Evolutionary conservation across 2,797 vertebrate species (phyloP).

Genomic region (Silurus lanzhouensis): DNA sequence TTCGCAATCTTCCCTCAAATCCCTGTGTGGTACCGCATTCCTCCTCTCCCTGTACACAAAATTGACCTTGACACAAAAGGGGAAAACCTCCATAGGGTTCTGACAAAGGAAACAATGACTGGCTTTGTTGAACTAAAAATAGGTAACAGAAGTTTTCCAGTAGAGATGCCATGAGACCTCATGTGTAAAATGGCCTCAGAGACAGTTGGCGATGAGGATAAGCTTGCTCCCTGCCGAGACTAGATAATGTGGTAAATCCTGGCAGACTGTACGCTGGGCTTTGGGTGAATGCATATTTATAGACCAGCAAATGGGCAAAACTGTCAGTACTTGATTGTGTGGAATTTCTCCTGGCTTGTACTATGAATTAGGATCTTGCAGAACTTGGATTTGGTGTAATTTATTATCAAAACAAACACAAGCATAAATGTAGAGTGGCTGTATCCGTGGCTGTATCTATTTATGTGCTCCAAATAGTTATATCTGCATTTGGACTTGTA

Average conservation of each 20-base stretch:
- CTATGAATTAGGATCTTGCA: background rate
- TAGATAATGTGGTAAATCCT: constrained; percentile 26
- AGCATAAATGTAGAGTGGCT: background rate
- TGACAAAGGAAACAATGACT: constrained; percentile 29
- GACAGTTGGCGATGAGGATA: constrained; percentile 18
- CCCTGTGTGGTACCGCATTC: constrained; percentile 9
- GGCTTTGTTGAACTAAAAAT: constrained; percentile 42
- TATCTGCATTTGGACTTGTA: background rate
- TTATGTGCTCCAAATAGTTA: background rate
- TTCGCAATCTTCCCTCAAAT: constrained; percentile 18
- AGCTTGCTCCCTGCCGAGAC: background rate
- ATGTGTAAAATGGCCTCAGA: constrained; percentile 43
- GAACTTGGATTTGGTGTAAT: background rate
- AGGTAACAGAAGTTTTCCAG: constrained; percentile 40
- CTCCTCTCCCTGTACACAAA: constrained; percentile 2
- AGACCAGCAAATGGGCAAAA: constrained; percentile 3
- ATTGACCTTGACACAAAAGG: constrained; percentile 34
- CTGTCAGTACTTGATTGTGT: background rate
- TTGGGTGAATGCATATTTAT: background rate
- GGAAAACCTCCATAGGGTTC: constrained; percentile 14
- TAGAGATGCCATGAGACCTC: constrained; percentile 38
- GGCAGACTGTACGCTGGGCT: constrained; percentile 11
- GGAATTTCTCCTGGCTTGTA: background rate
- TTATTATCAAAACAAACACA: constrained; percentile 10
- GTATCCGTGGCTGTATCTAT: background rate